Percentiles rank a stretch among this genome's conserved stretches.
Conservation (phyloP, 2,797 vertebrate genomes). For the Amblyopsis hoosieri region DNA sequence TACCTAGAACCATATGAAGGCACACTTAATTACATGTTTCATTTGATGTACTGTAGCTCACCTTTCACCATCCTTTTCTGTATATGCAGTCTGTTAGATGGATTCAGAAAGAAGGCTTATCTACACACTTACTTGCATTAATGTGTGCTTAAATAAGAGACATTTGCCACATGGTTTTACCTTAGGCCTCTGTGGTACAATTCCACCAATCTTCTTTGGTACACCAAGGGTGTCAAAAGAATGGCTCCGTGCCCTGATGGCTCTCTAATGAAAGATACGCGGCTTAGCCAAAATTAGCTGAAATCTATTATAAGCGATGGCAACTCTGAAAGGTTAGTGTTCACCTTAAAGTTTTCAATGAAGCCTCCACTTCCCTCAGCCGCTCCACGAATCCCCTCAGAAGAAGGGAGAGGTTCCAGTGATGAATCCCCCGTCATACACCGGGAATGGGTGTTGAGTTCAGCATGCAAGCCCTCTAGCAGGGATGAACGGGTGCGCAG, state of each 20-base stretch:
- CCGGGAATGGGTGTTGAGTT: slow-evolving; percentile 75
- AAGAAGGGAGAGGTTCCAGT: slow-evolving; percentile 37
- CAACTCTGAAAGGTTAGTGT: background rate
- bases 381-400: slow-evolving; percentile 58
- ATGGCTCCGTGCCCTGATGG: slow-evolving; percentile 89
- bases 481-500: slow-evolving; percentile 80
- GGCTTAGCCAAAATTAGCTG: background rate
- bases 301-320: background rate
- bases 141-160: background rate
- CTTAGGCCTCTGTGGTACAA: slow-evolving; percentile 67
- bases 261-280: slow-evolving; percentile 72
- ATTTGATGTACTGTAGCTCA: slow-evolving; percentile 33
- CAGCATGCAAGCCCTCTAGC: slow-evolving; percentile 74
- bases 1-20: too few relatives aligned
- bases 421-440: slow-evolving; percentile 77
- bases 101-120: slow-evolving; percentile 8
- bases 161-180: slow-evolving; percentile 33
- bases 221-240: slow-evolving; percentile 86
- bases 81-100: slow-evolving; percentile 48
- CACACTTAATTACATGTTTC: background rate
- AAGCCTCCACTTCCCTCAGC: slow-evolving; percentile 79
- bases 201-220: slow-evolving; percentile 67
- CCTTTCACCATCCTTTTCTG: slow-evolving; percentile 74
- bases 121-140: background rate
- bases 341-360: slow-evolving; percentile 83